Percentiles rank a stretch among this genome's conserved stretches.
phyloP scores from a whole-genome alignment of 2,797 vertebrate genomes.

The Nannoperca obscura region DNA sequence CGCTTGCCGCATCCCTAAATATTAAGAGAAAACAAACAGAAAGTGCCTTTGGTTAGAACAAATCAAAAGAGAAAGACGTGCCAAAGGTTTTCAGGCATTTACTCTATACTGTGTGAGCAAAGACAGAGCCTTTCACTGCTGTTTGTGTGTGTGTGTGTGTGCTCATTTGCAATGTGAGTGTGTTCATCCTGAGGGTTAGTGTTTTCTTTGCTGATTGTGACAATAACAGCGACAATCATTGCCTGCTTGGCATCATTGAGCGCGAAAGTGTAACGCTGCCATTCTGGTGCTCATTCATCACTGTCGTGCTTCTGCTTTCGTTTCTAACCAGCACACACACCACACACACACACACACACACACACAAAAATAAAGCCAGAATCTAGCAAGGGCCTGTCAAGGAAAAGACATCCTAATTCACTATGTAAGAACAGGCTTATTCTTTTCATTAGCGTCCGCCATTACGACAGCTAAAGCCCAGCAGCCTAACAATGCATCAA shows the following conservation, averaged over 20 bases:
- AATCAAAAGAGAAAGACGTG: constrained; percentile 51
- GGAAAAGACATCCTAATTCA: constrained; percentile 71
- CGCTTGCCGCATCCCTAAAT: constrained; percentile 58
- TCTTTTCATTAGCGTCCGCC: constrained; percentile 74
- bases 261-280: constrained; percentile 59
- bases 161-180: neutral
- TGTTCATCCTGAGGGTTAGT: constrained; percentile 48
- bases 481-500: constrained; percentile 70
- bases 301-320: constrained; percentile 55
- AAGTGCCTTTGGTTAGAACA: constrained; percentile 40
- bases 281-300: constrained; percentile 77
- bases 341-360: constrained; percentile 17
- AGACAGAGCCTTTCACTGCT: constrained; percentile 13
- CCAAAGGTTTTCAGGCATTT: constrained; percentile 21
- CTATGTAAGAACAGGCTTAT: constrained; percentile 53
- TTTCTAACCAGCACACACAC: constrained; percentile 41
- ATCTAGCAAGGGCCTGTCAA: constrained; percentile 63
- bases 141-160: neutral
- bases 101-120: constrained; percentile 9
- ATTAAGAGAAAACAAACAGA: constrained; percentile 38
- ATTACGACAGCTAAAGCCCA: constrained; percentile 54
- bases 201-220: constrained; percentile 70
- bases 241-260: constrained; percentile 65
- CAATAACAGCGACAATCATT: constrained; percentile 73
- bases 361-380: constrained; percentile 31